Evolutionary conservation across 2,113 vertebrate genomes (phyloP).

Genomic region (Daubentonia madagascariensis): DNA sequence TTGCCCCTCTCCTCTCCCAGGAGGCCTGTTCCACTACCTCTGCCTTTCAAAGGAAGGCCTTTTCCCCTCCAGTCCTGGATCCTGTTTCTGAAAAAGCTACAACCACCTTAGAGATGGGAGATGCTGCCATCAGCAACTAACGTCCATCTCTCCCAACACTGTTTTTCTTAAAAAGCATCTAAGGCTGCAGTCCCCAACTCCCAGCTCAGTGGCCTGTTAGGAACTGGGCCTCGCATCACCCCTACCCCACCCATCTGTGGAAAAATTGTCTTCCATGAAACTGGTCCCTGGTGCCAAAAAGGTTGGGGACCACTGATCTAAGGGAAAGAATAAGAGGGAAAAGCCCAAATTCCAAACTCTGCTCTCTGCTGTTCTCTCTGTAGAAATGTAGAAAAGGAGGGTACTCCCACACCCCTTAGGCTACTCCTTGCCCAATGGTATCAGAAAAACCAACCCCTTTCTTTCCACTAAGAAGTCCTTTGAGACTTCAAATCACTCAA

Average conservation of each 20-base stretch:
- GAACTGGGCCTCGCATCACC: too few relatives aligned
- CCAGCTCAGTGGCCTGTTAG: too few relatives aligned
- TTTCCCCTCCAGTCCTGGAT: neutral
- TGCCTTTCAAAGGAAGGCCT: neutral
- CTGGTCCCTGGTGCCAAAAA: too few relatives aligned
- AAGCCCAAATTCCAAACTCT: neutral
- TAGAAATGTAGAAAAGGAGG: neutral
- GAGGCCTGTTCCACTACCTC: neutral
- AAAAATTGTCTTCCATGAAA: too few relatives aligned
- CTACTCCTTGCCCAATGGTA: neutral
- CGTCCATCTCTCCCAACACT: neutral
- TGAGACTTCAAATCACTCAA: neutral
- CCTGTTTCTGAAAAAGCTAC: neutral
- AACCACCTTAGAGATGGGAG: neutral
- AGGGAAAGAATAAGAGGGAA: neutral
- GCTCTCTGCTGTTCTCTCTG: neutral
- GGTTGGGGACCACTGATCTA: too few relatives aligned
- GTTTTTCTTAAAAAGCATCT: neutral
- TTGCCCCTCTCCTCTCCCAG: neutral
- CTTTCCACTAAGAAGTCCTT: slow-evolving; percentile 2
- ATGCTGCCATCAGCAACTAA: neutral
- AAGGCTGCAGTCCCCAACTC: too few relatives aligned
- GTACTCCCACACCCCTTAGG: neutral
- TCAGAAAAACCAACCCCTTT: neutral
- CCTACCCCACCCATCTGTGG: too few relatives aligned